Percentiles rank a stretch among this genome's conserved stretches.
These are phyloP conservation scores for Quadroppia sp. DNA, from an alignment of 2,888 invertebrate species.

Conservation along the genomic window DNA sequence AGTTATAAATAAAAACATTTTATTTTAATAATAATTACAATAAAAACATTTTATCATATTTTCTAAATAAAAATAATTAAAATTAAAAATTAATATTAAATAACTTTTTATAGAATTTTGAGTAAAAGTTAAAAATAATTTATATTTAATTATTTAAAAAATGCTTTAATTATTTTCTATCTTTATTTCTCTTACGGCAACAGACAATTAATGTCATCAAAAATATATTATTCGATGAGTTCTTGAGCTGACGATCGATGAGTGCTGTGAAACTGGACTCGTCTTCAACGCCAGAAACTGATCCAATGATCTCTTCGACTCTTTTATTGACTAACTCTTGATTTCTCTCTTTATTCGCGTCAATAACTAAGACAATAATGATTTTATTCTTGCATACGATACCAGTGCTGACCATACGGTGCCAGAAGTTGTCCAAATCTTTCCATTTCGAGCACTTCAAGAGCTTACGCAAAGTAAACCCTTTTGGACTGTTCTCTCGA, in stretches of 20 bases:
- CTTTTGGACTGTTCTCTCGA: background rate
- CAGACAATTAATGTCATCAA: background rate
- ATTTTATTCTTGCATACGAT: background rate
- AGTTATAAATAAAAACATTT: background rate
- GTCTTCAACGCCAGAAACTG: background rate
- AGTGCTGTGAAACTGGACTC: background rate
- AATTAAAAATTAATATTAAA: too few species aligned
- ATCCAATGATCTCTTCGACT: background rate
- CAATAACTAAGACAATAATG: background rate
- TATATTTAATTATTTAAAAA: too few species aligned
- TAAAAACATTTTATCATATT: background rate
- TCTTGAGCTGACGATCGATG: background rate
- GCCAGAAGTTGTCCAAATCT: background rate
- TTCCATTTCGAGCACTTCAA: background rate
- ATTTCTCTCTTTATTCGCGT: conserved; percentile 2
- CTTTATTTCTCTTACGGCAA: background rate
- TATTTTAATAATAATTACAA: background rate
- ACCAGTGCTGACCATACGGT: background rate
- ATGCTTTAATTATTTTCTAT: too few species aligned
- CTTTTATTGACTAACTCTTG: background rate
- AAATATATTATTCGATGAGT: background rate
- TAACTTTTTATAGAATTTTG: too few species aligned
- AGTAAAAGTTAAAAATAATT: background rate
- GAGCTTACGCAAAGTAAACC: background rate
- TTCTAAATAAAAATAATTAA: too few species aligned